Evolutionary conservation across 2,113 vertebrate genomes (phyloP).

Genomic region (Anas platyrhynchos): DNA sequence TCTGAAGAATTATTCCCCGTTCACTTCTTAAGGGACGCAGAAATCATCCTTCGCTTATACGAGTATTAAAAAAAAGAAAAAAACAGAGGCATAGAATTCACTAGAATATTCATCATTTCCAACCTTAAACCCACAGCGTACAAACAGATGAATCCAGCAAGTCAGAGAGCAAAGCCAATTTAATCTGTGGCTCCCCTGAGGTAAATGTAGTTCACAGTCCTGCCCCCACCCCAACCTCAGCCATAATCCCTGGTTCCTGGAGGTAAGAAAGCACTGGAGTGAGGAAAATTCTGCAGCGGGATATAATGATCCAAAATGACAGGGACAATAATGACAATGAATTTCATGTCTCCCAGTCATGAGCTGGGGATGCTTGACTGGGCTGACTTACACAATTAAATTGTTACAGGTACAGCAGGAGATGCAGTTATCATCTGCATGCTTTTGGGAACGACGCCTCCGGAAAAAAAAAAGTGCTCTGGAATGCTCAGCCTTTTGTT

Average conservation of each 20-base stretch:
- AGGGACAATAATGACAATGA: conserved; percentile 99
- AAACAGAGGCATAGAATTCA: conserved; percentile 43
- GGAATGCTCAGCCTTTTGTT: conserved; percentile 44
- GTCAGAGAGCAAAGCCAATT: conserved; percentile 89
- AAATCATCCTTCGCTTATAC: conserved; percentile 31
- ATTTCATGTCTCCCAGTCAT: conserved; percentile 99
- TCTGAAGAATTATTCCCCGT: conserved; percentile 8
- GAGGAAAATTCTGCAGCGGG: conserved; percentile 92
- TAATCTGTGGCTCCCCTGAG: conserved; percentile 92
- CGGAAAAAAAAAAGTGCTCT: conserved; percentile 24
- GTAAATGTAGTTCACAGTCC: conserved; percentile 84
- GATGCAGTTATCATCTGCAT: conserved; percentile 79
- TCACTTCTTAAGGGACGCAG: conserved; percentile 51
- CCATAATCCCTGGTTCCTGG: conserved; percentile 92
- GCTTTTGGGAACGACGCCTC: conserved; percentile 81
- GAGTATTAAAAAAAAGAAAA: conserved; percentile 17
- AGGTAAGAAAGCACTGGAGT: conserved; percentile 96
- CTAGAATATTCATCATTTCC: conserved; percentile 79
- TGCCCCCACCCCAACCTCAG: conserved; percentile 83
- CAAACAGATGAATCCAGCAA: conserved; percentile 81
- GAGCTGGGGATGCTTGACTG: conserved; percentile 92
- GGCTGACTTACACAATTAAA: conserved; percentile 98
- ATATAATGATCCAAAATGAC: conserved; percentile 99
- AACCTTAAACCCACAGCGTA: conserved; percentile 76
- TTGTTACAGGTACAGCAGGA: conserved; percentile 95